These are phyloP conservation scores for Notodonta dromedarius DNA, from an alignment of 2,888 invertebrate genomes.

Conservation along the genomic window DNA sequence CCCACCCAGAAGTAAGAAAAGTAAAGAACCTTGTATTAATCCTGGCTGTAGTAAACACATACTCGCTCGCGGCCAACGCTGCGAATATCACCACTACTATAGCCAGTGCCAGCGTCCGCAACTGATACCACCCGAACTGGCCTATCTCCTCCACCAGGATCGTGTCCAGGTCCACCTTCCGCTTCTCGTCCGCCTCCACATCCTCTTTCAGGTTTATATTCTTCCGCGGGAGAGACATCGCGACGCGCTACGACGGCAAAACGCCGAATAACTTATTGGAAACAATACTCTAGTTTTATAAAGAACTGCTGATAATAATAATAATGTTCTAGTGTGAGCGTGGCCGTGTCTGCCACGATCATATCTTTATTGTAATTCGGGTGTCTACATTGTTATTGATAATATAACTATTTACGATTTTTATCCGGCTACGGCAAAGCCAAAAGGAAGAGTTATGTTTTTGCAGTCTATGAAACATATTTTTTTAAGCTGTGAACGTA, in stretches of 20 bases:
- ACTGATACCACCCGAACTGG: constrained; percentile 67
- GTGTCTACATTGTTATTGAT: not conserved
- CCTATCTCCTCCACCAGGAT: constrained; percentile 69
- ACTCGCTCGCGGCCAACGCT: constrained; percentile 63
- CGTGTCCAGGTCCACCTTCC: constrained; percentile 57
- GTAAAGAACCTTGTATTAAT: constrained; percentile 60
- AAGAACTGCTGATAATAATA: not conserved
- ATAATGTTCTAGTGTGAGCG: not conserved
- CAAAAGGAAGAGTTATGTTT: no score
- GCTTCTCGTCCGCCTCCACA: not conserved
- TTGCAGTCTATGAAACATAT: no score
- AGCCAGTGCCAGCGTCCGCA: constrained; percentile 48
- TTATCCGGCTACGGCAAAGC: no score
- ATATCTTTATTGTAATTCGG: constrained; percentile 3
- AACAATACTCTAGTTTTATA: constrained; percentile 15
- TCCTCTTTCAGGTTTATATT: not conserved
- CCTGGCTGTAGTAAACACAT: constrained; percentile 69
- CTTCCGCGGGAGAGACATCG: constrained; percentile 3
- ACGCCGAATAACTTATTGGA: constrained; percentile 1
- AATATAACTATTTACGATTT: not conserved
- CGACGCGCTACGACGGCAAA: not conserved
- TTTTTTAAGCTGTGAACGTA: no score
- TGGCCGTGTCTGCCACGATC: not conserved
- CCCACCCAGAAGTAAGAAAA: no score
- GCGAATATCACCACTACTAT: constrained; percentile 55